These are phyloP conservation scores for Acrocephalus arundinaceus DNA, from an alignment of 2,113 vertebrate genomes.

Conservation along the genomic window DNA sequence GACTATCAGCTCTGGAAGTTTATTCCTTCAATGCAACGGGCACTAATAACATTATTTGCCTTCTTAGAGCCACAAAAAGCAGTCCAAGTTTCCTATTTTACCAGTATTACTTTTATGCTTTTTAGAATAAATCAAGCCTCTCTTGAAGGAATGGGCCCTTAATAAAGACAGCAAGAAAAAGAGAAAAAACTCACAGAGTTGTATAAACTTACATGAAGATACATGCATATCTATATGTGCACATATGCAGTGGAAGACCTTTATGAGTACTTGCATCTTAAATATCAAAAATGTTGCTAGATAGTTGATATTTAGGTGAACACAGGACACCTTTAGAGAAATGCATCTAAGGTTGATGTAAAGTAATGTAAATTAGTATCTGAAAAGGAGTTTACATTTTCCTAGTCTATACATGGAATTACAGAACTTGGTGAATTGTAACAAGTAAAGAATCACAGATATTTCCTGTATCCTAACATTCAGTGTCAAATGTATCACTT, in stretches of 20 bases:
- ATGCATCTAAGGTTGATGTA: neutral
- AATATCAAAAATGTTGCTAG: neutral
- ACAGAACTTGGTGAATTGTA: neutral
- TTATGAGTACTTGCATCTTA: neutral
- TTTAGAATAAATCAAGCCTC: neutral
- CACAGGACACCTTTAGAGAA: neutral
- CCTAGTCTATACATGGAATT: neutral
- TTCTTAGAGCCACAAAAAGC: neutral
- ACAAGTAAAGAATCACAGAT: neutral
- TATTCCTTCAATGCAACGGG: neutral
- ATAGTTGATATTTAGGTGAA: neutral
- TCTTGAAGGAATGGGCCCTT: neutral
- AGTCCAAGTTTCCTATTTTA: neutral
- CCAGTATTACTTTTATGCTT: neutral
- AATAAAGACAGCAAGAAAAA: neutral
- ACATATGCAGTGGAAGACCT: neutral
- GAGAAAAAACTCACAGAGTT: neutral
- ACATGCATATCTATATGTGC: accelerated
- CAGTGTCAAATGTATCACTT: neutral
- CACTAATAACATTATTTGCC: neutral
- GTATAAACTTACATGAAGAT: neutral
- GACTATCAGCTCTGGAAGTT: neutral
- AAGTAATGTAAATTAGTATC: neutral
- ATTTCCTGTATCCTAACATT: neutral
- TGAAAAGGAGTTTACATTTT: neutral